Evolutionary conservation across 2,888 invertebrate species (phyloP), one percentile per base, ranked within the genome.

Genomic region (Cancer borealis): DNA sequence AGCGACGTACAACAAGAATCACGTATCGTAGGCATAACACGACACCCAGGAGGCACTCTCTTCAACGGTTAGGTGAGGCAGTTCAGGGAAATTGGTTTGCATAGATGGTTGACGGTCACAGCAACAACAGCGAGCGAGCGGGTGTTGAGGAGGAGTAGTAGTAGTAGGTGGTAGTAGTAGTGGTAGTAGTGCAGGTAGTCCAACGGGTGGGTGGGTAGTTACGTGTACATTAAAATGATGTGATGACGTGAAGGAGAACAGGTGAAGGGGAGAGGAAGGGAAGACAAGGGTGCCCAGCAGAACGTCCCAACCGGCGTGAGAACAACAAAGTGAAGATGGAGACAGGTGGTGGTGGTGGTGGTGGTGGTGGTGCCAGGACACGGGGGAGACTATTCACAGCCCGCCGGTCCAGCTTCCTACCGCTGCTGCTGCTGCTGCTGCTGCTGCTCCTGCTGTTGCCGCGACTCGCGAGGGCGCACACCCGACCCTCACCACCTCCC

Each of bases 301-400:
- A 73, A 60, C 89, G 93, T 93, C 93, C 93, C 73, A n/a, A 88
- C 93, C 66, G 93, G 89, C 73, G 93, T 89, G 93, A 93, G 89
- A 89, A 26, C 92, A 92, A 92, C 88, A 93, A 93, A 93, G 93
- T 93, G 93, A 93, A 93, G 93, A 89, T 60, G 93, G 93, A 93
- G 93, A 93, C 93, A 93, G 93, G 66, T 88, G 73, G 93, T 93
- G 92, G 92, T 92, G 92, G 92, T 92, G 79, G 79, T 79, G 93
- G 66, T 88, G 89, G 93, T 93, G 93, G 88, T 93, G 93, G 93
- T 93, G 88, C 93, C 93, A 88, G 92, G 93, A 89, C 93, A 88
- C 93, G 89, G 88, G 93, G 93, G 93, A 93, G 87, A 93, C 93
- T 93, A 93, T 4, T 88, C 92, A 92, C 92, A 84, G 45, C 92